Percentiles rank a stretch among this genome's conserved stretches.
phyloP scores from a whole-genome alignment of 2,888 invertebrate genomes.

The Synanthedon tipuliformis region DNA sequence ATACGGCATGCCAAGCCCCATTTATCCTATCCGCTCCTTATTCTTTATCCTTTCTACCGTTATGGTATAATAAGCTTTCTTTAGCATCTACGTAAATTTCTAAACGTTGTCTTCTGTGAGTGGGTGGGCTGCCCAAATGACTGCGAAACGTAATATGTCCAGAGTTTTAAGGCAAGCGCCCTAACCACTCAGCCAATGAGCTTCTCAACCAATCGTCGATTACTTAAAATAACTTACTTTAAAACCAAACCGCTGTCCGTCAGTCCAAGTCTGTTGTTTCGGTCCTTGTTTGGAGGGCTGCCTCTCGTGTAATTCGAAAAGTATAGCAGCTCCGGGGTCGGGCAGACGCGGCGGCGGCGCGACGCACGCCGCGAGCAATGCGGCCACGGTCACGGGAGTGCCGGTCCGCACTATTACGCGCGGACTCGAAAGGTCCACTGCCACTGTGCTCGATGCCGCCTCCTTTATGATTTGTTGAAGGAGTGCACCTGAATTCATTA shows the following conservation, averaged over 20 bases:
- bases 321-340: slow-evolving; percentile 68
- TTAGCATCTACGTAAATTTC: no score
- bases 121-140: no score
- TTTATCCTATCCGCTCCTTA: no score
- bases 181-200: no score
- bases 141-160: no score
- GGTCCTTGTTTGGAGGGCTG: slow-evolving; percentile 31
- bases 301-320: slow-evolving; percentile 67
- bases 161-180: no score
- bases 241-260: slow-evolving; percentile 56
- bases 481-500: slow-evolving; percentile 43
- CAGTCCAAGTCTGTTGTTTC: slow-evolving; percentile 31
- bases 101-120: no score
- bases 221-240: slow-evolving; percentile 28
- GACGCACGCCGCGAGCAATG: slow-evolving; percentile 67
- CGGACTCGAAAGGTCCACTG: slow-evolving; percentile 19
- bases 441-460: slow-evolving; percentile 39
- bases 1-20: no score
- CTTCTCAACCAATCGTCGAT: no score
- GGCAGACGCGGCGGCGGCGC: slow-evolving; percentile 70
- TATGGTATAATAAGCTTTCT: no score
- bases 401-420: slow-evolving; percentile 69
- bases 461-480: slow-evolving; percentile 68
- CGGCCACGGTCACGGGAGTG: slow-evolving; percentile 73
- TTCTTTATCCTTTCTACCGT: no score